Percentiles rank a stretch among this genome's conserved stretches.
phyloP scores from a whole-genome alignment of 2,888 invertebrate genomes.

The Galerucella calmariensis region DNA sequence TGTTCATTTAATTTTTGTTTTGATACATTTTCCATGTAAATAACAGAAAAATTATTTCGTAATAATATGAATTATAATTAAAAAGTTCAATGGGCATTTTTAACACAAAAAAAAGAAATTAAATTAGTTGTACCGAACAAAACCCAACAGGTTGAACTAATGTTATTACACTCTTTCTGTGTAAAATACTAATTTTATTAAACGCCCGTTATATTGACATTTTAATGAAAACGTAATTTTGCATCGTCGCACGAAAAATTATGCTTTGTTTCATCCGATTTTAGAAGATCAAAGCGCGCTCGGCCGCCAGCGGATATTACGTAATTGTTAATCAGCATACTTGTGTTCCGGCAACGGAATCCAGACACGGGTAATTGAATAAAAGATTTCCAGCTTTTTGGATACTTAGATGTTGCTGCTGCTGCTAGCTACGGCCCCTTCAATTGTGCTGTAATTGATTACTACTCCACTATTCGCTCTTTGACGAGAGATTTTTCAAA shows the following conservation, averaged over 20 bases:
- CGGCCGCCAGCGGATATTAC: conserved; percentile 50
- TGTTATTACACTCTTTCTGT: conserved; percentile 56
- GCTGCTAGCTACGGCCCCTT: conserved; percentile 27
- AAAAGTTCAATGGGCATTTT: neutral
- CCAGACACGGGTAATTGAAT: conserved; percentile 51
- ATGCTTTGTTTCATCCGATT: conserved; percentile 55
- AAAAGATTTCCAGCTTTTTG: conserved; percentile 50
- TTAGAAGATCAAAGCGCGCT: conserved; percentile 56
- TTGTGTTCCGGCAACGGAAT: conserved; percentile 43
- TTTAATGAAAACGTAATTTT: conserved; percentile 63
- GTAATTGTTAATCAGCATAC: conserved; percentile 54
- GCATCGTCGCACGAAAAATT: conserved; percentile 55
- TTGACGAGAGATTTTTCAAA: conserved; percentile 24
- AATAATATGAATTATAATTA: neutral
- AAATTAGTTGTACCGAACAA: conserved; percentile 53
- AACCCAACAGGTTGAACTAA: conserved; percentile 60
- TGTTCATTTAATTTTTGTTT: too few relatives aligned
- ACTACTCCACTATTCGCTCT: conserved; percentile 22
- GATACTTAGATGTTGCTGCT: conserved; percentile 40
- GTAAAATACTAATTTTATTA: conserved; percentile 62
- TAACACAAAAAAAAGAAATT: conserved; percentile 51
- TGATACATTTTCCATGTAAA: too few relatives aligned
- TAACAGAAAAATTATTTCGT: too few relatives aligned
- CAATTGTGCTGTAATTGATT: conserved; percentile 43
- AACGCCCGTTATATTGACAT: conserved; percentile 62